These are phyloP conservation scores for Melospiza melodia DNA, from an alignment of 2,113 vertebrate species.

Conservation along the genomic window DNA sequence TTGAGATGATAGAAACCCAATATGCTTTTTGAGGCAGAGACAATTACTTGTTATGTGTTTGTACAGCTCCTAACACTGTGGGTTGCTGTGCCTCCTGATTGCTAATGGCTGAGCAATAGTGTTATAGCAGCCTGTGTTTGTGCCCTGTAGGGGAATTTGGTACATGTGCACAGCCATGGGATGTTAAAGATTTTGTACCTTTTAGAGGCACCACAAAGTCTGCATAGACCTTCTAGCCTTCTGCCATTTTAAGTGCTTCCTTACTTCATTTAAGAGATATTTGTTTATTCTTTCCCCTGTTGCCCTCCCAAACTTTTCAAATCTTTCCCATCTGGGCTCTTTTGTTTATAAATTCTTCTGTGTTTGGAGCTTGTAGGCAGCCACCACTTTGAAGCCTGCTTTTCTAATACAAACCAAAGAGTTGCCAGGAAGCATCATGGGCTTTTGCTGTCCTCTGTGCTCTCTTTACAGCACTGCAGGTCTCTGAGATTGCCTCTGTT, in stretches of 20 bases:
- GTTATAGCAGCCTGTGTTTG: neutral
- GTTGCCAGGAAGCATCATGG: neutral
- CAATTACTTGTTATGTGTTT: neutral
- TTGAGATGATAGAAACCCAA: neutral
- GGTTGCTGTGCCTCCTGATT: neutral
- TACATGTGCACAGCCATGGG: neutral
- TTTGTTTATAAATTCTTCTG: neutral
- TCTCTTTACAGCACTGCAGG: neutral
- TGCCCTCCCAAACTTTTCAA: neutral
- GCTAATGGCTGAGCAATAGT: neutral
- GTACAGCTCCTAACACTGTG: neutral
- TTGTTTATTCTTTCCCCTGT: constrained; percentile 34
- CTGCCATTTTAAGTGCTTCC: constrained; percentile 5
- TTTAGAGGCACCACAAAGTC: neutral
- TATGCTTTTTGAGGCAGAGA: neutral
- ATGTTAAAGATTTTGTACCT: neutral
- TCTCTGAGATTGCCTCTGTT: neutral
- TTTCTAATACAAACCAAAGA: neutral
- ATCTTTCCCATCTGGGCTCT: constrained; percentile 9
- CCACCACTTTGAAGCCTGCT: neutral
- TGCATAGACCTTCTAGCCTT: neutral
- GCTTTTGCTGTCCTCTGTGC: rapidly evolving
- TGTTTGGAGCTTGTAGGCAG: neutral
- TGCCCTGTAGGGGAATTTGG: neutral
- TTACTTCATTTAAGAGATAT: constrained; percentile 1